Percentiles rank a stretch among this genome's conserved stretches.
Conservation (phyloP, 1,140 invertebrate genomes). For the Heliconius himera region DNA sequence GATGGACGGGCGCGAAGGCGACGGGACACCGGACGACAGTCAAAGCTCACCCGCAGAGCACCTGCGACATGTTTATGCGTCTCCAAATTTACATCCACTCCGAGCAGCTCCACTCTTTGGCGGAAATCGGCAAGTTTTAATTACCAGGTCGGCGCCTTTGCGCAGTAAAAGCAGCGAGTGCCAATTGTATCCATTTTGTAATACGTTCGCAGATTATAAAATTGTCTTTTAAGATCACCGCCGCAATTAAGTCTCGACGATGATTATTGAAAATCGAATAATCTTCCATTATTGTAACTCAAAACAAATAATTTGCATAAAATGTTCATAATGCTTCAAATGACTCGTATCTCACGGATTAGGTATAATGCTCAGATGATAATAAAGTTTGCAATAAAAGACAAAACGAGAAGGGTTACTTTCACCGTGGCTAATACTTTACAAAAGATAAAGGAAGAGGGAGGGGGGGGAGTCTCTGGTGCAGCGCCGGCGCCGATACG, state of each 20-base stretch:
- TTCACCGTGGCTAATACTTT: slow-evolving; percentile 24
- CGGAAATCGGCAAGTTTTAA: slow-evolving; percentile 73
- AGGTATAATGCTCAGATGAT: neutral
- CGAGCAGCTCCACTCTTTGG: slow-evolving; percentile 47
- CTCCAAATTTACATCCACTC: slow-evolving; percentile 68
- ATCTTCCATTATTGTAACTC: slow-evolving; percentile 29
- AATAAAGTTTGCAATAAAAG: neutral
- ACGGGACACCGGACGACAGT: slow-evolving; percentile 33
- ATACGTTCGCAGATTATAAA: slow-evolving; percentile 68
- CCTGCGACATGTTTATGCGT: slow-evolving; percentile 75
- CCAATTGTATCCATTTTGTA: slow-evolving; percentile 56
- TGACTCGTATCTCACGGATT: slow-evolving; percentile 19
- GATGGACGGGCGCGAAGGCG: slow-evolving; percentile 31
- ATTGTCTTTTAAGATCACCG: slow-evolving; percentile 57
- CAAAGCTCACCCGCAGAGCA: slow-evolving; percentile 66
- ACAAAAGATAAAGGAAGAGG: slow-evolving; percentile 31
- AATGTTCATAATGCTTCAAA: slow-evolving; percentile 28
- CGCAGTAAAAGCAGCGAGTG: slow-evolving; percentile 45
- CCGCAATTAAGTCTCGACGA: slow-evolving; percentile 59
- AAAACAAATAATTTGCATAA: slow-evolving; percentile 37
- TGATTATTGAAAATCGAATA: slow-evolving; percentile 43
- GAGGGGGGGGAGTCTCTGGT: slow-evolving; percentile 26
- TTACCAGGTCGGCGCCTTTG: slow-evolving; percentile 66
- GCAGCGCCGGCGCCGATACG: slow-evolving; percentile 58
- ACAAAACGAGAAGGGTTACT: slow-evolving; percentile 26